Evolutionary conservation across 2,888 invertebrate genomes (phyloP), one percentile per base, ranked within the genome.

Genomic region (Enoplolaimus lenunculus): DNA sequence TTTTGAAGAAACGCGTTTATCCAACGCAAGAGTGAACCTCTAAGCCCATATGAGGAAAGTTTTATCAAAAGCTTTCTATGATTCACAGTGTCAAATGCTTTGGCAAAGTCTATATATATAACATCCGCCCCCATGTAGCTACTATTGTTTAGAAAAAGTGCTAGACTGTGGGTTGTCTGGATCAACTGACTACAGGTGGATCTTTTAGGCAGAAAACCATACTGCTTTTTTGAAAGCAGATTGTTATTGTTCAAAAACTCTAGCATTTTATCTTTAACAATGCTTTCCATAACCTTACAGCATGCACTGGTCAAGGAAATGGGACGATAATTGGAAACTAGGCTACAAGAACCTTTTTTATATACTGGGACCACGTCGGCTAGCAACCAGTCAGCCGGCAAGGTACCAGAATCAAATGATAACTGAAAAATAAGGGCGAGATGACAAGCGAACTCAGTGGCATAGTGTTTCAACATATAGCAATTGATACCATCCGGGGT

Each of bases 41-140:
- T n/a, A n/a, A n/a, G n/a, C n/a, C n/a, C n/a, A n/a, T n/a, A n/a
- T n/a, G n/a, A n/a, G n/a, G n/a, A n/a, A n/a, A n/a, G n/a, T n/a
- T n/a, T n/a, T n/a, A n/a, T n/a, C n/a, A n/a, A n/a, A n/a, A n/a
- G n/a, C n/a, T 68, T 68, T 68, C 21, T 21, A 60, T 68, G 68
- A 62, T 29, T 30, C 28, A 68, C 68, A 64, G 68, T 28, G 60
- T 68, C 68, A 60, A 68, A 68, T 13, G 68, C 68, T 60, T 68
- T 68, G 2, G 29, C 7, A 29, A 68, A 68, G 60, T 68, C 68
- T 21, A 68, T 60, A 30, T 68, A 68, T 2, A 68, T 60, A 2
- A 68, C 68, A 60, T 68, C 68, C n/a, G 64, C 31, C 7, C 28
- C 13, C 64, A 62, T 62, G 30, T 33, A 62, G 28, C 31, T 33